These are phyloP conservation scores for Drosophila multiciliata DNA, from an alignment of 2,888 invertebrate genomes.

Conservation along the genomic window DNA sequence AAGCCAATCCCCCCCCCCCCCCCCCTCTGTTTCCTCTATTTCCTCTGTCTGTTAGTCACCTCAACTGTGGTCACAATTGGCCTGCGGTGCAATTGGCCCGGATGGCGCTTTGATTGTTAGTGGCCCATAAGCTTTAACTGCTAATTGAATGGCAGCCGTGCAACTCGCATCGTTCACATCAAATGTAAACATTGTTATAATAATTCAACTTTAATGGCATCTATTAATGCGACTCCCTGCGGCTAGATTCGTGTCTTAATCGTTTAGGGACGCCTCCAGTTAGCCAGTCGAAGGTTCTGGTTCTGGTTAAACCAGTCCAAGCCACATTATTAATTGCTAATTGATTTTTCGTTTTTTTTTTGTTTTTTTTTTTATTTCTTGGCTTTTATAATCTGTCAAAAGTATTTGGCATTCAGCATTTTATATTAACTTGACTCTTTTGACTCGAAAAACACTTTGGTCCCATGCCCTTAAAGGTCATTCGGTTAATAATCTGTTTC, in stretches of 20 bases:
- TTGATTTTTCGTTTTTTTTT: constrained; percentile 61
- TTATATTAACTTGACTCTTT: constrained; percentile 41
- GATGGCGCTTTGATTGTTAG: constrained; percentile 2
- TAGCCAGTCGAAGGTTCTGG: constrained; percentile 6
- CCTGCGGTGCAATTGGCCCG: constrained; percentile 13
- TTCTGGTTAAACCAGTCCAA: constrained; percentile 31
- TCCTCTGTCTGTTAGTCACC: neutral
- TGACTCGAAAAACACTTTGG: constrained; percentile 16
- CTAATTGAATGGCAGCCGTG: constrained; percentile 66
- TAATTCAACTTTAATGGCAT: constrained; percentile 10
- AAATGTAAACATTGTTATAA: constrained; percentile 38
- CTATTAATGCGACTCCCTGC: constrained; percentile 35
- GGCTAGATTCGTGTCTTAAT: constrained; percentile 48
- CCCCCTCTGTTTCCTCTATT: neutral
- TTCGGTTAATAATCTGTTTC: constrained; percentile 18
- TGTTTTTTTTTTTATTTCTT: constrained; percentile 17
- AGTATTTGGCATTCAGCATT: constrained; percentile 32
- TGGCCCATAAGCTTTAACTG: constrained; percentile 63
- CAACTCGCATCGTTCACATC: neutral
- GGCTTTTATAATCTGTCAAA: constrained; percentile 65
- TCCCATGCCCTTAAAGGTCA: constrained; percentile 58
- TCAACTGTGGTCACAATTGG: constrained; percentile 14
- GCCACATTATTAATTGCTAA: constrained; percentile 75
- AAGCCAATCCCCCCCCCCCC: neutral
- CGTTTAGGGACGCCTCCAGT: constrained; percentile 53